Evolutionary conservation across 2,113 vertebrate species (phyloP), one percentile per base, ranked within the genome.

Genomic region (Protomyctophum bolini): DNA sequence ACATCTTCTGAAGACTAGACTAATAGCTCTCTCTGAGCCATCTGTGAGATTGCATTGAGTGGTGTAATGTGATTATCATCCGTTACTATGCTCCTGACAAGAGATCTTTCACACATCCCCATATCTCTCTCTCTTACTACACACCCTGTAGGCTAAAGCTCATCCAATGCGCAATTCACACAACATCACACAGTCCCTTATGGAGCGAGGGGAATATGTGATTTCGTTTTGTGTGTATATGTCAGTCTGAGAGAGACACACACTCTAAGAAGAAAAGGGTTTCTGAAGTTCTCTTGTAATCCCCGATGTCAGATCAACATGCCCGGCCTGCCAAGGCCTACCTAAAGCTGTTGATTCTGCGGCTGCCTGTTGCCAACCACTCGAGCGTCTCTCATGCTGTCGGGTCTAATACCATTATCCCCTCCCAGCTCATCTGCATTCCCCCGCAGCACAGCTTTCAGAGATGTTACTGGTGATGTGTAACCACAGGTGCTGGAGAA

Each of bases 181-280:
- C 14, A 65, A 28, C 63, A 52, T 54, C 63, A 65, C 63, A 52
- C 49, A 52, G 21, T 65, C 48, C 63, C 63, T 33, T 48, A 58
- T 48, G 7, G 29, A 50, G 9, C 33, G 14, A 21, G 12, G 33
- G 2, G 52, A 12, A 5, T 8, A 6, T 46, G 54, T 54, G 33
- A 41, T 12, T 3, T 21, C 29, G 45, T 58, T 10, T 10, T 62
- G 50, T 6, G 45, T 14, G n/a, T 61, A 15, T 65, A 6, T 60
- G 41, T 29, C 21, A 1, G 21, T 21, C 21, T 21, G 58, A 50
- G 59, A 33, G 33, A 28, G 50, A 41, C 5, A 41, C 3, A 41
- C 1, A 41, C 4, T 41, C 33, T 41, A 41, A 41, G 3, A 41
- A 6, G 21, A 11, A 21, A 11, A 28, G 28, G 9, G 49, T 9